Base-by-base conservation (phyloP, 2,797 vertebrate species). In the Gila robusta region DNA sequence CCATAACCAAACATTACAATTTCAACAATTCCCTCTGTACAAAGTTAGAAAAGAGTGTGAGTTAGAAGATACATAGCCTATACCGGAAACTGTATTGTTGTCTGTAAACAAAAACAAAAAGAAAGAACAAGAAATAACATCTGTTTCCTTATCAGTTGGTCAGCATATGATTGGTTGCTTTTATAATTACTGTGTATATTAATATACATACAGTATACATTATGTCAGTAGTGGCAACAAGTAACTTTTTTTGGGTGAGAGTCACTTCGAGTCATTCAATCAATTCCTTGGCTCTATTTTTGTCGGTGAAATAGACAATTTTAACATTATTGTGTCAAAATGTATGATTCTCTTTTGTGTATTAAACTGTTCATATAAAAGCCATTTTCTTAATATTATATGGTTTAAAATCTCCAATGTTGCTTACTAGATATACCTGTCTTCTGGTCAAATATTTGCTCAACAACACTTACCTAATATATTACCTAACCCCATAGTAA, bases 401-500 rank as follows among this genome's bases (percentile, higher is more conserved):
- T 12, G 9, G 26, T 21, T 4, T 21, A 16, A 49, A 66, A 52
- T 32, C 2, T 44, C 10, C 81, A 73, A 19, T 62, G 37, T 82
- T 26, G 41, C 14, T 76, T 49, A 52, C 28, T 37, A 49, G 7
- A 66, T n/a, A 74, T 39, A 26, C 59, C 21, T 28, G 62, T 9
- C 79, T 62, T 62, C 37, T 59, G 5, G 54, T 86, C 56, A 81
- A 37, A 73, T 67, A 74, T 81, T 86, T 86, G 17, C 84, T 74
- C 2, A 10, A 28, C 39, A 67, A 28, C 39, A 67, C 16, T 66
- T 28, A 54, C 12, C n/a, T 73, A 86, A 86, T 86, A 32, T 73
- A 8, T 86, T 66, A 81, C 84, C 12, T 39, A 21, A 28, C 54
- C 3, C 1, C 41, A 81, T 26, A 74, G 67, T 86, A 86, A 81